A percentile compares a stretch with the other conserved stretches of the same genome.
Evolutionary conservation across 2,113 vertebrate species (phyloP).

Genomic region (human): DNA sequence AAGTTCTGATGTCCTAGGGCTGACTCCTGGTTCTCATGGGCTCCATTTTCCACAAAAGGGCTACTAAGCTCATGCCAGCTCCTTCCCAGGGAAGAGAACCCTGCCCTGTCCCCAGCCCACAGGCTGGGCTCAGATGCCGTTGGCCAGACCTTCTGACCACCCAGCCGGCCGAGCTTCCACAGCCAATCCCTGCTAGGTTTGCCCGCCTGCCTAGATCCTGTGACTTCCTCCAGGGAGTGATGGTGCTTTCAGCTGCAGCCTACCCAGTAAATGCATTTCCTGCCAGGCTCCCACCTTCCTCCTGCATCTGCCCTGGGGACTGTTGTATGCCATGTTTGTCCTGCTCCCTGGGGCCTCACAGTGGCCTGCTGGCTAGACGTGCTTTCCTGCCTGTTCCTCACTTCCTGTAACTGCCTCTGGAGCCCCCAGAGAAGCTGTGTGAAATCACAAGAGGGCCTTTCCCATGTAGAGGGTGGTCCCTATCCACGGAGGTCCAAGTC

Average conservation of each 20-base stretch:
- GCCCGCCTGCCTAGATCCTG: background rate
- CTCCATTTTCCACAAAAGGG: background rate
- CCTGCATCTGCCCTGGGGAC: background rate
- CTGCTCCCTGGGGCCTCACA: background rate
- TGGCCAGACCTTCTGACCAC: background rate
- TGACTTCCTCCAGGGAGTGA: background rate
- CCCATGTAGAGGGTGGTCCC: background rate
- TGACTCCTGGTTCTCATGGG: background rate
- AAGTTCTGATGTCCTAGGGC: background rate
- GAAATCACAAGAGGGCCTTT: background rate
- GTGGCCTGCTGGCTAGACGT: background rate
- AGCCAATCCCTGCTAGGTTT: background rate
- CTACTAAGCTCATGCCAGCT: background rate
- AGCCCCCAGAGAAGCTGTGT: background rate
- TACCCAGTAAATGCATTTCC: background rate
- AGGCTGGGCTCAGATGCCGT: background rate
- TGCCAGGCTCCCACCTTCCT: too few species aligned
- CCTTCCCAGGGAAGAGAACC: background rate
- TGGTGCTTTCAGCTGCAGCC: background rate
- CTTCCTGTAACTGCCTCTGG: background rate
- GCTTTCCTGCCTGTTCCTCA: background rate
- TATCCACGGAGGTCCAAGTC: background rate
- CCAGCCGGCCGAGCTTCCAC: background rate
- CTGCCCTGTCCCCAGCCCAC: background rate
- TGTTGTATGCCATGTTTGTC: accelerated